A percentile compares a stretch with the other conserved stretches of the same genome.
phyloP scores from a whole-genome alignment of 2,113 vertebrate genomes.

The Python bivittatus region DNA sequence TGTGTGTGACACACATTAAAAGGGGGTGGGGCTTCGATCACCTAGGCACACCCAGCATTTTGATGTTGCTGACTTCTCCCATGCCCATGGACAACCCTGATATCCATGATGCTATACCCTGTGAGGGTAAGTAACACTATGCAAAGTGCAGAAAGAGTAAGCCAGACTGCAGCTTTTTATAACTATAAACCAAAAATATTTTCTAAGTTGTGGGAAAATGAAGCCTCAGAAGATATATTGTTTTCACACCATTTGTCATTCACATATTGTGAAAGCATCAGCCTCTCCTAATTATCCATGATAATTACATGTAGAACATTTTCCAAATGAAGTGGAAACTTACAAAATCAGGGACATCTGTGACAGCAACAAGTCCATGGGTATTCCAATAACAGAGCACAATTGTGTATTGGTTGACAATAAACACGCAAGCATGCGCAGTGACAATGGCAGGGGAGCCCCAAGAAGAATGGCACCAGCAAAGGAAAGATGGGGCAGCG shows the following conservation, averaged over 20 bases:
- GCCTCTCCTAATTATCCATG: constrained; percentile 5
- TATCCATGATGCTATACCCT: neutral
- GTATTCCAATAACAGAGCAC: neutral
- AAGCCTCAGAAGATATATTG: neutral
- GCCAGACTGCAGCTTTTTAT: neutral
- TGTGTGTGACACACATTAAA: neutral
- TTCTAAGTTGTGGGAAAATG: neutral
- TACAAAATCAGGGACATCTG: neutral
- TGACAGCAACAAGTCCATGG: neutral
- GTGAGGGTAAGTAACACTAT: neutral
- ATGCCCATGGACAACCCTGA: neutral
- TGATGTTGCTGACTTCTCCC: neutral
- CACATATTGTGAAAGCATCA: neutral
- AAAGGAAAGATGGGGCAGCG: neutral
- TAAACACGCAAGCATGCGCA: neutral
- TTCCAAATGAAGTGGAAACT: neutral
- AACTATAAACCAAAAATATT: neutral
- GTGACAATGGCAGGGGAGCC: neutral
- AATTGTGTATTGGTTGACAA: neutral
- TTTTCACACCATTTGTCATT: neutral
- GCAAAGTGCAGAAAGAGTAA: neutral
- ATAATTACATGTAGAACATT: neutral
- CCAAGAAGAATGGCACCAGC: neutral
- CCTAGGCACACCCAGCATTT: neutral
- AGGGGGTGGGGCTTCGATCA: neutral